Conservation (phyloP, 1,140 invertebrate genomes). For the Drosophila bifasciata region DNA sequence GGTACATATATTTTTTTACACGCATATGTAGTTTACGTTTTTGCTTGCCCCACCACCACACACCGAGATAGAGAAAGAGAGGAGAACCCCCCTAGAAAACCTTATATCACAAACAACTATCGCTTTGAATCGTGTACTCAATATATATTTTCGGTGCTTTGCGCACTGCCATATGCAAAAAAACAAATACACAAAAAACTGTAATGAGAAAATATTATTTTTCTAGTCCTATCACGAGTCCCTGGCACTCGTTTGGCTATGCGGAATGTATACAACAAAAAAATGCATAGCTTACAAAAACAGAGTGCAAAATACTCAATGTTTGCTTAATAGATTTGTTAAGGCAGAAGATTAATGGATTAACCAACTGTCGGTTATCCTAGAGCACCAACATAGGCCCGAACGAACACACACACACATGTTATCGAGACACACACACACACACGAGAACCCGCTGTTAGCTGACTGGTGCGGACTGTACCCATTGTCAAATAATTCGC, state of each 20-base stretch:
- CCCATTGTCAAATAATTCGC: conserved; percentile 15
- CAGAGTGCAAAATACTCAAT: conserved; percentile 38
- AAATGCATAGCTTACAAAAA: conserved; percentile 64
- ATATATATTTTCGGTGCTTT: conserved; percentile 47
- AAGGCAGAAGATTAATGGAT: conserved; percentile 18
- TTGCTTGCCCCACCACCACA: conserved; percentile 53
- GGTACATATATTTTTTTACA: conserved; percentile 70
- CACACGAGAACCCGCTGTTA: conserved; percentile 11
- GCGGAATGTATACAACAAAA: conserved; percentile 12
- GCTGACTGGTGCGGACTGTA: conserved; percentile 35
- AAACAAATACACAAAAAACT: conserved; percentile 15
- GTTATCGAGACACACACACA: conserved; percentile 44
- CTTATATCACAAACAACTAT: conserved; percentile 40
- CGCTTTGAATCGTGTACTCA: conserved; percentile 22
- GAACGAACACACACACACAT: conserved; percentile 39
- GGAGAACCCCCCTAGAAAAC: conserved; percentile 6
- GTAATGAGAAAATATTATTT: conserved; percentile 34
- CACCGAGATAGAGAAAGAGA: conserved; percentile 10
- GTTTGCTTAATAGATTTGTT: conserved; percentile 22
- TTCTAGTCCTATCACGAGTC: conserved; percentile 63
- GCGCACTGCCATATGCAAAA: conserved; percentile 32
- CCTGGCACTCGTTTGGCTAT: conserved; percentile 68
- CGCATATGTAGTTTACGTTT: conserved; percentile 60
- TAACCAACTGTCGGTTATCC: conserved; percentile 34
- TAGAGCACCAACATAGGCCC: conserved; percentile 24